These are phyloP conservation scores for Drosophila punjabiensis DNA, from an alignment of 1,140 invertebrate species.

Conservation along the genomic window DNA sequence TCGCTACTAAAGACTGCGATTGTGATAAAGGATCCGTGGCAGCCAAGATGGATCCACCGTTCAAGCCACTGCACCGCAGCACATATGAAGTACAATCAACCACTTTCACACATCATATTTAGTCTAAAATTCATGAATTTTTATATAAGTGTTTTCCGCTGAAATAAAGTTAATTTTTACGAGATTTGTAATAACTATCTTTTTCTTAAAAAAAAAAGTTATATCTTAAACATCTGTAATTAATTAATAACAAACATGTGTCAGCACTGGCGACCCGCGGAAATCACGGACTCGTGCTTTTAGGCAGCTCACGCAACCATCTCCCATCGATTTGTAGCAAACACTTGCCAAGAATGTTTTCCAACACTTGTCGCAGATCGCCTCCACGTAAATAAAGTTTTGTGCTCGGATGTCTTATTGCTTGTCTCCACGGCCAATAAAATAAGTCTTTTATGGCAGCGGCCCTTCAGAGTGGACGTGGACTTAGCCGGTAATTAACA, in stretches of 20 bases:
- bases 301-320: neutral
- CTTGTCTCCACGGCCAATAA: slow-evolving; percentile 1
- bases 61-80: slow-evolving; percentile 17
- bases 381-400: slow-evolving; percentile 50
- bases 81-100: slow-evolving; percentile 10
- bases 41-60: slow-evolving; percentile 5
- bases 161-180: neutral
- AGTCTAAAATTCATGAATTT: neutral
- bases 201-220: too few species aligned
- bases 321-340: slow-evolving; percentile 5
- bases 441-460: slow-evolving; percentile 23
- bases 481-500: slow-evolving; percentile 25
- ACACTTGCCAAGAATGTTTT: slow-evolving; percentile 9
- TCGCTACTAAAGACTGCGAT: slow-evolving; percentile 15
- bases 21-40: slow-evolving; percentile 35
- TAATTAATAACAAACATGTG: neutral
- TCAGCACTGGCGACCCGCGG: neutral
- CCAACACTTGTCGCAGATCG: slow-evolving; percentile 28
- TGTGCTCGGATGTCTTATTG: slow-evolving; percentile 18
- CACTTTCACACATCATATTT: neutral
- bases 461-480: slow-evolving; percentile 9
- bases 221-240: too few species aligned
- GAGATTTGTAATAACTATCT: too few species aligned
- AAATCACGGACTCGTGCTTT: neutral
- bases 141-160: neutral